Evolutionary conservation across 2,888 invertebrate species (phyloP), one percentile per base, ranked within the genome.

Genomic region (Hirudinaria manillensis): DNA sequence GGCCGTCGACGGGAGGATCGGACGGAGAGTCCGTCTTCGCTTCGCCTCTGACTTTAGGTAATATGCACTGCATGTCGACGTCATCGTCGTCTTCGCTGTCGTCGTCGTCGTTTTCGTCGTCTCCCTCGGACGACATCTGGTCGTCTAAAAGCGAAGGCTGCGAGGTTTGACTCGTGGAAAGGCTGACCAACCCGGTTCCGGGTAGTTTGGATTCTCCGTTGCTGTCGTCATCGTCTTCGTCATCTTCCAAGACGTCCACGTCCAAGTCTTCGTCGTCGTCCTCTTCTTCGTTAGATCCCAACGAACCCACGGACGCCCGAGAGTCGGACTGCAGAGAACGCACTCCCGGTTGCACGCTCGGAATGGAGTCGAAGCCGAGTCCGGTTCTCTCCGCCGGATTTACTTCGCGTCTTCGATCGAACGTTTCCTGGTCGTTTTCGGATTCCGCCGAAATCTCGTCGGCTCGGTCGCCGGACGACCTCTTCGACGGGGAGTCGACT

Each of bases 261-360:
- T 61, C 61, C 13, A 27, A 61, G 13, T 55, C 72, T 29, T 53
- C 72, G 21, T 72, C 72, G 21, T 72, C 61, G n/a, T 73, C 61
- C 19, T 72, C 72, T 24, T 55, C 72, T n/a, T 29, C 24, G n/a
- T 55, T 53, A 2, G 32, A 3, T 34, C 29, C 36, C 7, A 24
- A 36, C 6, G 70, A 70, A 2, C 24, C 34, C 16, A 70, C 21
- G 21, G 45, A 70, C 0, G 45, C 70, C 13, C 27, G 38, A 16
- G 70, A 70, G 7, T 34, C 34, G 21, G 70, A 72, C 34, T 70
- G 70, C 21, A 70, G 24, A 10, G 70, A 70, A 51, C 38, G 70
- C 45, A 70, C 51, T 7, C 24, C 16, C 3, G 70, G 70, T 21
- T 70, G 70, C 0, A 51, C 24, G 7, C 45, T 38, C 13, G 70